Evolutionary conservation across 2,888 invertebrate species (phyloP).

Genomic region (Tholera decimalis): DNA sequence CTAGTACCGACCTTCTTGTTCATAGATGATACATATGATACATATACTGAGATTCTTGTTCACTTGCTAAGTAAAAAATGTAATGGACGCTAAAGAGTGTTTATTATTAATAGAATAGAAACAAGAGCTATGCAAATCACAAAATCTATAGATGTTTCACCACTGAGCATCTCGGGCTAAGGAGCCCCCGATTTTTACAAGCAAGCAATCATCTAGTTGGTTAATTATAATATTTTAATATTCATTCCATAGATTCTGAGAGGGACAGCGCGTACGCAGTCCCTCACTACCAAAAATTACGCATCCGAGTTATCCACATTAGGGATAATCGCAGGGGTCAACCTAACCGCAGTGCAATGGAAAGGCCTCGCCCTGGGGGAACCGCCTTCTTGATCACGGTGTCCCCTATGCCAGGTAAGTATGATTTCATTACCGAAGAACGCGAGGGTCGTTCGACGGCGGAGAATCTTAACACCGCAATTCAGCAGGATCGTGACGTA

Average conservation of each 20-base stretch:
- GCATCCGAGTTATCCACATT: conserved; percentile 52
- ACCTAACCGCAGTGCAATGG: conserved; percentile 50
- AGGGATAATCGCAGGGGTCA: conserved; percentile 53
- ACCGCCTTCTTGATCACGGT: conserved; percentile 48
- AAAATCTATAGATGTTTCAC: too few species aligned
- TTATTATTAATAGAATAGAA: too few species aligned
- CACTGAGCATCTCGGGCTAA: too few species aligned
- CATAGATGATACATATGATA: too few species aligned
- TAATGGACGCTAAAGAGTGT: too few species aligned
- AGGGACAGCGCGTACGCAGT: conserved; percentile 46
- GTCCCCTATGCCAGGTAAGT: conserved; percentile 53
- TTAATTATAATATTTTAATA: neutral
- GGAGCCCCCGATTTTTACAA: too few species aligned
- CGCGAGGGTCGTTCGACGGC: conserved; percentile 29
- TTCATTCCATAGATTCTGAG: neutral
- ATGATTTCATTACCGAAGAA: neutral
- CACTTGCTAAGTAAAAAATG: too few species aligned
- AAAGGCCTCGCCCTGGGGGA: conserved; percentile 52
- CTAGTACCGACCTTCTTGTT: too few species aligned
- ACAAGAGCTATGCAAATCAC: too few species aligned
- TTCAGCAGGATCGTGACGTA: conserved; percentile 38
- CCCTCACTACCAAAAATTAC: conserved; percentile 37
- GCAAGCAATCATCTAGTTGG: too few species aligned
- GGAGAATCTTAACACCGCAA: conserved; percentile 51
- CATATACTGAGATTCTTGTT: too few species aligned